Percentiles rank a stretch among this genome's conserved stretches.
Conservation (phyloP, 2,888 invertebrate species). For the Rotaria socialis region DNA sequence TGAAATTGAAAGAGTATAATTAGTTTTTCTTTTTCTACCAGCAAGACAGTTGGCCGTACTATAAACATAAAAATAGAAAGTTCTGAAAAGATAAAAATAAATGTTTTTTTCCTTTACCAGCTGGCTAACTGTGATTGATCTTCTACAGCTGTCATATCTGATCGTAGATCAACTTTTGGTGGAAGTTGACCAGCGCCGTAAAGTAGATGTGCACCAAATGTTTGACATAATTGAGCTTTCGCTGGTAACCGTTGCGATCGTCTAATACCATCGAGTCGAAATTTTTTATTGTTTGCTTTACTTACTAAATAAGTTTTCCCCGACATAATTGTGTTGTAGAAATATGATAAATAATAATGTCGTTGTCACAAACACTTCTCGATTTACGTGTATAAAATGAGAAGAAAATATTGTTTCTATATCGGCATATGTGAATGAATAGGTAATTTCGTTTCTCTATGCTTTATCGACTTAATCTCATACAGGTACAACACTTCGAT, state of each 20-base stretch:
- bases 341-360: no score
- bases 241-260: background rate
- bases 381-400: no score
- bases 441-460: no score
- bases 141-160: background rate
- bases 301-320: background rate
- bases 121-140: background rate
- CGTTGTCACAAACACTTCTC: no score
- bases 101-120: background rate
- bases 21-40: background rate
- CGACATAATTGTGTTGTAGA: background rate
- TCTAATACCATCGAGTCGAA: background rate
- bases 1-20: no score
- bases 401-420: no score
- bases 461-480: no score
- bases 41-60: background rate
- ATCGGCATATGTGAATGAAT: no score
- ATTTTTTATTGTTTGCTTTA: background rate
- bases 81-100: background rate
- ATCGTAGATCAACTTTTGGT: slow-evolving; percentile 4
- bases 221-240: background rate
- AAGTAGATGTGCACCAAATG: background rate
- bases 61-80: background rate
- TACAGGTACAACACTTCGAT: no score
- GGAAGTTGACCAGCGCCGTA: background rate